A percentile compares a stretch with the other conserved stretches of the same genome.
Conservation (phyloP, 2,113 vertebrate genomes). For the Megaceryle maxima region DNA sequence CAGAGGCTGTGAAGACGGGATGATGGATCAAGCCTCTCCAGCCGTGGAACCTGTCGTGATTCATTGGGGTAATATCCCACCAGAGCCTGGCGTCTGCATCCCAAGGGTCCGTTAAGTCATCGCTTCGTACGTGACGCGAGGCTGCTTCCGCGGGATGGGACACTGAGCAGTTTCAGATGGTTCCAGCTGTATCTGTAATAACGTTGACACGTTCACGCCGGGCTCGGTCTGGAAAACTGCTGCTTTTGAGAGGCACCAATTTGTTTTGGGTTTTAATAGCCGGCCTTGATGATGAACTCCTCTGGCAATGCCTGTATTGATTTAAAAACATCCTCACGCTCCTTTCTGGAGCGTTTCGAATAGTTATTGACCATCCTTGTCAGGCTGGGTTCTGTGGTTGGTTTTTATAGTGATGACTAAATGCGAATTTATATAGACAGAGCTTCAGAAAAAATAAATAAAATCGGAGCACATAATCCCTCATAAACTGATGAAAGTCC, state of each 20-base stretch:
- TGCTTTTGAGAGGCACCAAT: neutral
- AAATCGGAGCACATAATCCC: accelerated
- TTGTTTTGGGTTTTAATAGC: neutral
- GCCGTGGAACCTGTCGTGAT: neutral
- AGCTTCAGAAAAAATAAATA: neutral
- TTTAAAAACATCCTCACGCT: neutral
- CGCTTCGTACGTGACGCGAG: accelerated
- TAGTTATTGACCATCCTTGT: neutral
- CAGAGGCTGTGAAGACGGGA: neutral
- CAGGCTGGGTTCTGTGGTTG: neutral
- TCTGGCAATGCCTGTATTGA: neutral
- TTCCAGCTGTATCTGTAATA: neutral
- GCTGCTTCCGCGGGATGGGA: neutral
- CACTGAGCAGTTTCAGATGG: neutral
- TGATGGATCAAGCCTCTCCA: neutral
- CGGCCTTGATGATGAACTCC: neutral
- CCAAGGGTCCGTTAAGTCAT: constrained; percentile 31
- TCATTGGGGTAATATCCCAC: neutral
- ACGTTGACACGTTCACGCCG: neutral
- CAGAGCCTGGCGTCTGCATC: neutral
- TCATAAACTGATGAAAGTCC: neutral
- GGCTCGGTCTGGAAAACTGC: neutral
- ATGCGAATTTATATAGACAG: neutral
- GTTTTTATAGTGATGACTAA: neutral
- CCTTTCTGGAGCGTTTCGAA: neutral